Percentiles rank a stretch among this genome's conserved stretches.
phyloP scores from a whole-genome alignment of 1,140 invertebrate genomes.

The Temnothorax curvispinosus region DNA sequence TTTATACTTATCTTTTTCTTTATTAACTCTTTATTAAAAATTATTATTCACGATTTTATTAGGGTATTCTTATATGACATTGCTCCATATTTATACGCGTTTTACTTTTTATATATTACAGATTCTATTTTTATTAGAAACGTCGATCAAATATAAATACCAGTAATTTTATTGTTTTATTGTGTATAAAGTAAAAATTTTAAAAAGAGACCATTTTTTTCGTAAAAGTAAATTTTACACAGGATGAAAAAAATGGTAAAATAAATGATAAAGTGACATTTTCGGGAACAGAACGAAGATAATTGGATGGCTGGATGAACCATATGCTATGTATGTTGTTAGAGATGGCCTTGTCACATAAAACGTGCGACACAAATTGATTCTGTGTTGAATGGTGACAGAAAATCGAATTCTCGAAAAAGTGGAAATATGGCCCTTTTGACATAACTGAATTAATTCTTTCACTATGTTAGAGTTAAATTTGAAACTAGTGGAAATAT shows the following conservation, averaged over 20 bases:
- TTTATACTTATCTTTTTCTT: background rate
- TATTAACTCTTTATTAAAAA: background rate
- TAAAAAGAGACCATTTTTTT: background rate
- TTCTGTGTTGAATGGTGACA: conserved; percentile 58
- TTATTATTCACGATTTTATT: background rate
- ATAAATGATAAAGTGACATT: conserved; percentile 61
- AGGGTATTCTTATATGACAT: background rate
- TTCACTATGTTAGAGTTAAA: conserved; percentile 27
- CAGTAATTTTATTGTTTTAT: conserved; percentile 19
- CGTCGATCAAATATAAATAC: background rate
- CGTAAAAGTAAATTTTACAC: conserved; percentile 37
- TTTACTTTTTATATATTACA: background rate
- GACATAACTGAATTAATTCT: conserved; percentile 53
- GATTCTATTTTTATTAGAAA: conserved; percentile 1
- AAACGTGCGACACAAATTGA: conserved; percentile 61
- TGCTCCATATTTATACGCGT: background rate
- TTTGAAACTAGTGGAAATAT: conserved; percentile 40
- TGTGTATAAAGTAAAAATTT: background rate
- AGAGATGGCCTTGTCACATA: conserved; percentile 58
- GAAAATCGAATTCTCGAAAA: conserved; percentile 60
- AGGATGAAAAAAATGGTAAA: conserved; percentile 25
- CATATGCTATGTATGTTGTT: conserved; percentile 42
- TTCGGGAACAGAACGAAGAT: conserved; percentile 51
- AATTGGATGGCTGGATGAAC: conserved; percentile 57
- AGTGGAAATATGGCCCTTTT: conserved; percentile 47